These are phyloP conservation scores for Zaprionus taronus DNA, from an alignment of 1,140 invertebrate species.

Conservation along the genomic window DNA sequence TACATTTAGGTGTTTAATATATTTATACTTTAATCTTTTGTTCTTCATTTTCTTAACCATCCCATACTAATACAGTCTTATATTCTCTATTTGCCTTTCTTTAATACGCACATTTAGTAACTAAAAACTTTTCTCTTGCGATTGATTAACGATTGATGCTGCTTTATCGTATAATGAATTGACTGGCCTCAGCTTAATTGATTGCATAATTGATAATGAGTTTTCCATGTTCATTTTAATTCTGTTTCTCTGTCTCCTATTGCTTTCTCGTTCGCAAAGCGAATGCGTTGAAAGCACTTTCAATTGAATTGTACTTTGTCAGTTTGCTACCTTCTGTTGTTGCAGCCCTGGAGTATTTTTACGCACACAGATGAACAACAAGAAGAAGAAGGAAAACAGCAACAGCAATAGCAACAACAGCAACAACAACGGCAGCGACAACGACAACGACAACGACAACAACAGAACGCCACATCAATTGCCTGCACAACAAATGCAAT, in stretches of 20 bases:
- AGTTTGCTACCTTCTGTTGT: constrained; percentile 6
- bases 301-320: not conserved
- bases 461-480: constrained; percentile 42
- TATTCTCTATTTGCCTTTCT: not conserved
- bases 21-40: not conserved
- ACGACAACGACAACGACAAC: constrained; percentile 24
- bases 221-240: not conserved
- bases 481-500: constrained; percentile 48
- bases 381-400: constrained; percentile 18
- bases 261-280: not conserved
- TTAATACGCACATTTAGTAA: too few species aligned
- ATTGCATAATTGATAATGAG: constrained; percentile 9
- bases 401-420: constrained; percentile 26
- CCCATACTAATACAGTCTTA: too few species aligned
- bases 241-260: not conserved
- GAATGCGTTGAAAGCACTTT: not conserved
- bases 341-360: constrained; percentile 37
- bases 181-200: not conserved
- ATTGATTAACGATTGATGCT: not conserved
- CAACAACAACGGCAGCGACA: constrained; percentile 22
- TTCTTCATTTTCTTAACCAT: too few species aligned
- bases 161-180: not conserved
- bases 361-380: constrained; percentile 10
- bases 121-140: not conserved
- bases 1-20: not conserved